phyloP scores from a whole-genome alignment of 2,797 vertebrate genomes.

The Corythornis leucogaster region DNA sequence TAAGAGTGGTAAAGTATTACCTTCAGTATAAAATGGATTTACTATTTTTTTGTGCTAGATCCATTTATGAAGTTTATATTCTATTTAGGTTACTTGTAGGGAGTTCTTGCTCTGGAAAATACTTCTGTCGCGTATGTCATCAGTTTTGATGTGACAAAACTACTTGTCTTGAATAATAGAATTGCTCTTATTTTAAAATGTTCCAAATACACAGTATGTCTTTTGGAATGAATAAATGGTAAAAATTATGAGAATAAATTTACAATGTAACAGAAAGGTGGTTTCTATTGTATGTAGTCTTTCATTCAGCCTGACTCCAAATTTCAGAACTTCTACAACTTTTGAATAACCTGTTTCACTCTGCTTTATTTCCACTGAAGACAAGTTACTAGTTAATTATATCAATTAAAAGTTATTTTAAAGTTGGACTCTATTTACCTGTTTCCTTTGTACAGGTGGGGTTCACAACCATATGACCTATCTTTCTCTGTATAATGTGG shows the following conservation, averaged over 20 bases:
- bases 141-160: slow-evolving; percentile 50
- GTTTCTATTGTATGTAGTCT: slow-evolving; percentile 55
- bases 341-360: not conserved
- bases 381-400: not conserved
- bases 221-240: slow-evolving; percentile 63
- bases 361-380: not conserved
- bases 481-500: not conserved
- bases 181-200: slow-evolving; percentile 45
- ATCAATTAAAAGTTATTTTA: not conserved
- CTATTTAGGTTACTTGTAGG: slow-evolving; percentile 51
- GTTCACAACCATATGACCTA: not conserved
- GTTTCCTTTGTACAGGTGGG: not conserved
- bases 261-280: slow-evolving; percentile 35
- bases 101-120: slow-evolving; percentile 49
- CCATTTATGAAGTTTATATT: slow-evolving; percentile 42
- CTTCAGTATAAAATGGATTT: slow-evolving; percentile 38
- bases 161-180: slow-evolving; percentile 46
- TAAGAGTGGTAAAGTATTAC: not conserved
- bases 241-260: slow-evolving; percentile 55
- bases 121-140: slow-evolving; percentile 43
- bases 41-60: slow-evolving; percentile 3
- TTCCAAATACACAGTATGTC: slow-evolving; percentile 65
- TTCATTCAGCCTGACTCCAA: slow-evolving; percentile 33
- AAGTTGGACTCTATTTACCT: not conserved
- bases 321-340: not conserved